Base-by-base conservation (phyloP, 2,888 invertebrate species). In the Heliconius sara region DNA sequence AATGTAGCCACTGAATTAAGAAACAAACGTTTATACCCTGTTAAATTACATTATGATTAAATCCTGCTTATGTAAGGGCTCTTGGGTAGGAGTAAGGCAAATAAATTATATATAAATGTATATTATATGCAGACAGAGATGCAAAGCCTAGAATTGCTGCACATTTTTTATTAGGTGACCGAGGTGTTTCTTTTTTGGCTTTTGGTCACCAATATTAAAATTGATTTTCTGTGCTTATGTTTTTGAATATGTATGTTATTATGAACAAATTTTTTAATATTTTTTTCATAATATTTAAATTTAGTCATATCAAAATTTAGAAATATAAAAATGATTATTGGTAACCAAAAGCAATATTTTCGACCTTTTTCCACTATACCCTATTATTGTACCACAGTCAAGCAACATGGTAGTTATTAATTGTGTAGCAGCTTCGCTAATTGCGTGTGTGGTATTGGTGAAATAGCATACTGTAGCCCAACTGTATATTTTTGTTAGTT, bases 1-100 rank as follows among this genome's bases (percentile, higher is more conserved):
- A 99, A 99, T 96, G 99, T 98, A 94, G 99, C 99, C 98, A 99
- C 99, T 99, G 97, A 95, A 95, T 92, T 94, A 93, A 94, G 92
- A 95, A 95, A 95, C 87, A 94, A 93, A 87, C 90, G 83, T 94
- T 90, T 90, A 89, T 90, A 90, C 85, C 88, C 87, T 85, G 85
- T 86, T 87, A 88, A 81, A 83, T 84, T 82, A 77, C 43, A 79
- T 81, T 76, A 77, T 78, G 68, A 80, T 71, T 78, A 60, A 57
- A 60, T 80, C 78, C 81, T 81, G 81, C 60, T 79, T 79, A 79
- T 66, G 75, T 78, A 77, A 79, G 80, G 83, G 25, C 75, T 81
- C 63, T 67, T 79, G 80, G 81, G 81, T 85, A 84, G 86, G 88
- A 85, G 87, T 89, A 87, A 89, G 83, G 85, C 84, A 87, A 89